A percentile compares a stretch with the other conserved stretches of the same genome.
Evolutionary conservation across 2,888 invertebrate genomes (phyloP).

Genomic region (Minunthozetes semirufus): DNA sequence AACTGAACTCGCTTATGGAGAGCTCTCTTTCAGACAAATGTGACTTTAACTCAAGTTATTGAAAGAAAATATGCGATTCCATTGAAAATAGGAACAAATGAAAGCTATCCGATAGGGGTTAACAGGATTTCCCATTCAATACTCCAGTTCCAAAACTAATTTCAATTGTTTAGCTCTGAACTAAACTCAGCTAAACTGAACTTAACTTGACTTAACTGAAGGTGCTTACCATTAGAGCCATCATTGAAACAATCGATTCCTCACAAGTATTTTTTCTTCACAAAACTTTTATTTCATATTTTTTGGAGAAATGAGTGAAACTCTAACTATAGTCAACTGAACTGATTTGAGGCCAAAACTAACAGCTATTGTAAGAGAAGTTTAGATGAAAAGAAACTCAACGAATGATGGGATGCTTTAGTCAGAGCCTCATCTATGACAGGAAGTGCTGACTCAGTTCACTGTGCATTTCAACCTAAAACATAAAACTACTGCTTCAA

Average conservation of each 20-base stretch:
- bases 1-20: slow-evolving; percentile 11
- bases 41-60: slow-evolving; percentile 22
- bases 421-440: slow-evolving; percentile 10
- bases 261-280: background rate
- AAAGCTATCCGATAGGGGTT: slow-evolving; percentile 17
- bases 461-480: slow-evolving; percentile 4
- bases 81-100: slow-evolving; percentile 33
- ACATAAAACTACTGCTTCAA: slow-evolving; percentile 11
- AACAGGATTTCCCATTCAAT: slow-evolving; percentile 24
- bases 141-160: background rate
- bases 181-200: too few relatives aligned
- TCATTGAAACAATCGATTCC: background rate
- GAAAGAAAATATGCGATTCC: slow-evolving; percentile 19
- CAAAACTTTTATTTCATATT: too few relatives aligned
- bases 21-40: background rate
- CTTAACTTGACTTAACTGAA: too few relatives aligned
- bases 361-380: background rate
- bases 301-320: too few relatives aligned
- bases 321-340: background rate
- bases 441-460: slow-evolving; percentile 30
- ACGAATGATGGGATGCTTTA: slow-evolving; percentile 4
- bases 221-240: background rate
- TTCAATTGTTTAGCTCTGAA: background rate
- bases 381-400: background rate
- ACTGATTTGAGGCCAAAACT: too few relatives aligned